Evolutionary conservation across 1,140 invertebrate species (phyloP).

Genomic region (Drosophila kohkoa): DNA sequence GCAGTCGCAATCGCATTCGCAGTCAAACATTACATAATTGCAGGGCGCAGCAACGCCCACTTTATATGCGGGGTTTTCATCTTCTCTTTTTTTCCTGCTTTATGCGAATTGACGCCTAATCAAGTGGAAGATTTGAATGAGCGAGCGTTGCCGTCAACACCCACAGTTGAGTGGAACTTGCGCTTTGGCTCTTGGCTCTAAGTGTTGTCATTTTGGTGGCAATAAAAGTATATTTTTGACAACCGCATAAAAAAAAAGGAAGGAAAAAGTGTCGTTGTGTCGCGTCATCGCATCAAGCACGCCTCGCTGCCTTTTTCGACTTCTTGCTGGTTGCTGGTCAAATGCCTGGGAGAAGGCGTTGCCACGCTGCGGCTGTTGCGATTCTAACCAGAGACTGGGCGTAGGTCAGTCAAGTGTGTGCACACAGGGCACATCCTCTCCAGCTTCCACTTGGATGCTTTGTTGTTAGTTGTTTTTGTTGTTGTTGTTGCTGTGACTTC

Average conservation of each 20-base stretch:
- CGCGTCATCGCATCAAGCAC: slow-evolving; percentile 64
- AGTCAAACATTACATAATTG: slow-evolving; percentile 69
- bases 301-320: slow-evolving; percentile 34
- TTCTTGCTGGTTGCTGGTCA: slow-evolving; percentile 5
- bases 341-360: slow-evolving; percentile 56
- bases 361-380: slow-evolving; percentile 70
- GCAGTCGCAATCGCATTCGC: slow-evolving; percentile 1
- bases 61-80: slow-evolving; percentile 14
- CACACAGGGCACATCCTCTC: slow-evolving; percentile 1
- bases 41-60: slow-evolving; percentile 69
- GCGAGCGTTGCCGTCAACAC: slow-evolving; percentile 55
- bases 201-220: slow-evolving; percentile 83
- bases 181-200: neutral
- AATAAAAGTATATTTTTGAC: slow-evolving; percentile 83
- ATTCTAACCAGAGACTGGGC: slow-evolving; percentile 43
- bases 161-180: slow-evolving; percentile 38
- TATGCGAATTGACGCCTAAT: slow-evolving; percentile 82
- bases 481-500: slow-evolving; percentile 58
- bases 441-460: slow-evolving; percentile 67
- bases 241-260: slow-evolving; percentile 69
- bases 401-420: slow-evolving; percentile 41
- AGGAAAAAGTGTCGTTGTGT: slow-evolving; percentile 50
- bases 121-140: slow-evolving; percentile 84
- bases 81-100: slow-evolving; percentile 25
- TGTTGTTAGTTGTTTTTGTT: slow-evolving; percentile 10